Evolutionary conservation across 1,140 invertebrate genomes (phyloP), one percentile per base, ranked within the genome.

Genomic region (Drosophila melanica): DNA sequence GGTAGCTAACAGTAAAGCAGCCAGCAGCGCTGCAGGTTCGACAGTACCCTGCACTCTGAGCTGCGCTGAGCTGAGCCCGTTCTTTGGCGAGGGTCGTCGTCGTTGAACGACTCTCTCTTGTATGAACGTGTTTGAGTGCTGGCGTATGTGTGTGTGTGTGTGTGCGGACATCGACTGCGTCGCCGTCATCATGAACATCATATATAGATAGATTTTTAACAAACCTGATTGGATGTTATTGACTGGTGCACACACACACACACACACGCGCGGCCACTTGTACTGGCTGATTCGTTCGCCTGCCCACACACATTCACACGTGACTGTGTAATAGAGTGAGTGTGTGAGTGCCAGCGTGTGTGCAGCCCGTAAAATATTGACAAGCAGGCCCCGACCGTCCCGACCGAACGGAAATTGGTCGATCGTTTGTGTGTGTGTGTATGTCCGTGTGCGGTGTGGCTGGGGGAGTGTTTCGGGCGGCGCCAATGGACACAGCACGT

Each of bases 171-270:
- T 89, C 82, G 84, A 79, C 82, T 89, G 84, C 82, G 82, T 89
- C 84, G 85, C 77, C 75, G 85, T 90, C 84, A 90, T 87, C 80
- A 90, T 90, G 85, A 90, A 86, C 80, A 90, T 85, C 77, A 86
- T 81, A 91, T 90, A 91, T 91, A 91, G 90, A 91, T 91, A 91
- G 90, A 91, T 91, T 91, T 91, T 91, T 91, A 91, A 91, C 90
- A 91, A 91, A 91, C 90, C 90, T 91, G 90, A 91, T 91, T 91
- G 90, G 90, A 91, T 91, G 90, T 90, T 91, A 91, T 91, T 91
- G 90, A 91, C 90, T 91, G 85, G 81, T 90, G 64, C 81, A 84
- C 84, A 87, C 82, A 80, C 57, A 79, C 71, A 69, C 57, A 79
- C 71, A 69, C 53, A 66, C 77, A 14, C 67, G 65, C 53, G 59